These are phyloP conservation scores for Machimus rusticus DNA, from an alignment of 2,888 invertebrate species.

Conservation along the genomic window DNA sequence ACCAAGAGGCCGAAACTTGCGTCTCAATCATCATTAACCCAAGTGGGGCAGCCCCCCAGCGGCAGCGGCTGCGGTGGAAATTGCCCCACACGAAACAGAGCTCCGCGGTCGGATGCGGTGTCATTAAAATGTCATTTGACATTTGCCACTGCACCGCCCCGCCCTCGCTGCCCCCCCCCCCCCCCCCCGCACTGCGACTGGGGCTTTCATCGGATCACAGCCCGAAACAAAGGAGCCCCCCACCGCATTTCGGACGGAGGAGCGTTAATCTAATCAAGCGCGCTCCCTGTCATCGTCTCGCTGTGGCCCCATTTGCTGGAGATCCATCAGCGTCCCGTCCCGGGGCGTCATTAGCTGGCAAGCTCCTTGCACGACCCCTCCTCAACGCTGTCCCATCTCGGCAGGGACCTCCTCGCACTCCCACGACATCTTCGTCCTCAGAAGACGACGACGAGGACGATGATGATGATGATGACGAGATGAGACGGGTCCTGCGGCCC, in stretches of 20 bases:
- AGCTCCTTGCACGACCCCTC: slow-evolving; percentile 23
- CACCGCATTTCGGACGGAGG: neutral
- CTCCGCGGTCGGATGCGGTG: neutral
- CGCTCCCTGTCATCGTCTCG: slow-evolving; percentile 39
- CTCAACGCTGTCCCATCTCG: neutral
- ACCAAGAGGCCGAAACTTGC: neutral
- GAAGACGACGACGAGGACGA: slow-evolving; percentile 21
- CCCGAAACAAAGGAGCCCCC: neutral
- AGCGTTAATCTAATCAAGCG: slow-evolving; percentile 42
- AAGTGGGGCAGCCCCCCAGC: neutral
- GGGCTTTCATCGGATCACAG: neutral
- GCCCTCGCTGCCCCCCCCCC: neutral
- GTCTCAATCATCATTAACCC: slow-evolving; percentile 22
- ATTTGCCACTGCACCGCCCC: slow-evolving; percentile 19
- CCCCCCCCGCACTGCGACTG: neutral
- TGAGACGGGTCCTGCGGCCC: slow-evolving; percentile 6
- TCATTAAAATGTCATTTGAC: slow-evolving; percentile 42
- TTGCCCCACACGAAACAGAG: neutral
- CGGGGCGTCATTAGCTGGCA: slow-evolving; percentile 41
- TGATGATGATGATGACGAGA: slow-evolving; percentile 46
- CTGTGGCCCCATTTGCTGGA: slow-evolving; percentile 44
- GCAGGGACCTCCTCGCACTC: neutral
- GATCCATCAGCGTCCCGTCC: slow-evolving; percentile 31
- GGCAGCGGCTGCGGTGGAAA: neutral
- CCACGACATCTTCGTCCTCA: neutral